phyloP scores from a whole-genome alignment of 2,888 invertebrate genomes.

The Torymus texanus region DNA sequence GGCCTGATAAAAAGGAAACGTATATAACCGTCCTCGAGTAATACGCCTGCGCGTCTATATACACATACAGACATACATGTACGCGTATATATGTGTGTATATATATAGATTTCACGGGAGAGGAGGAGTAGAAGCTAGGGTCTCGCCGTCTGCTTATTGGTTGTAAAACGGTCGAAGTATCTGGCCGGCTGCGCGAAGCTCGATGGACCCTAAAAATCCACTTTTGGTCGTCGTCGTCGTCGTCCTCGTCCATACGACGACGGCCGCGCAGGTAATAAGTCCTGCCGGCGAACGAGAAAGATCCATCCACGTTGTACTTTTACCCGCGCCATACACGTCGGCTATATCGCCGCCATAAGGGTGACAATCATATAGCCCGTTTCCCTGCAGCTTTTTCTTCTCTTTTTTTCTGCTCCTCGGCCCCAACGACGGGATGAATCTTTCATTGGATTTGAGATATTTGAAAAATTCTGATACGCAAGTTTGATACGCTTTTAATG shows the following conservation, averaged over 20 bases:
- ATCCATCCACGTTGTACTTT: not conserved
- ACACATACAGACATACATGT: too few relatives aligned
- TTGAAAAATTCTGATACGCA: not conserved
- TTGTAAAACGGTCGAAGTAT: conserved; percentile 68
- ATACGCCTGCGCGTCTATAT: too few relatives aligned
- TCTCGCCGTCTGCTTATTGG: conserved; percentile 63
- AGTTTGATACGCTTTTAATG: too few relatives aligned
- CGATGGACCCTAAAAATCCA: conserved; percentile 66
- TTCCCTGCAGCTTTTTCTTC: conserved; percentile 2
- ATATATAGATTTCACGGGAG: too few relatives aligned
- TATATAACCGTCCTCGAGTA: not conserved
- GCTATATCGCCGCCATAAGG: conserved; percentile 44
- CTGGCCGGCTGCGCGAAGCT: conserved; percentile 66
- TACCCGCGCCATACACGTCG: not conserved
- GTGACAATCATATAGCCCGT: conserved; percentile 45
- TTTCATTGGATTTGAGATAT: conserved; percentile 8
- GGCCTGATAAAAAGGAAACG: not conserved
- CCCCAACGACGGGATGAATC: conserved; percentile 30
- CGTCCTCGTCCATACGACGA: conserved; percentile 44
- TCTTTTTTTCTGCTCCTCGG: not conserved
- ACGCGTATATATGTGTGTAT: too few relatives aligned
- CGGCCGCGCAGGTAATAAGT: conserved; percentile 60
- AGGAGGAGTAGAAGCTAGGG: not conserved
- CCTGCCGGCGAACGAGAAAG: conserved; percentile 19
- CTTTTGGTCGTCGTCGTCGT: conserved; percentile 50